These are phyloP conservation scores for Cryptocheilus praepositus DNA, from an alignment of 2,888 invertebrate species.

Conservation along the genomic window DNA sequence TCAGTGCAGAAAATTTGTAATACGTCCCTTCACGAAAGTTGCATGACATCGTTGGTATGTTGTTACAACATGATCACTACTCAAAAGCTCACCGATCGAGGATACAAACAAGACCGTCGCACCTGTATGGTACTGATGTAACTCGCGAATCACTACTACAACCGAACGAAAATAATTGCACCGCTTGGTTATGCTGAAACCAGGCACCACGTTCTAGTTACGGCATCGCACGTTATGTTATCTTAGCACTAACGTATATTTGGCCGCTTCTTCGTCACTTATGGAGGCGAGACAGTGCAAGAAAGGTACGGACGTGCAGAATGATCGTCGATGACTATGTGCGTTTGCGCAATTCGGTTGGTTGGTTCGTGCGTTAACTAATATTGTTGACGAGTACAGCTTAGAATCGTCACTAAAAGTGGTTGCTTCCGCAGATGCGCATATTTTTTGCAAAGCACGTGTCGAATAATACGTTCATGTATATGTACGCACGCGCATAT, in stretches of 20 bases:
- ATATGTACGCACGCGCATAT: no score
- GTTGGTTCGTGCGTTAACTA: neutral
- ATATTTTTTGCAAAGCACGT: slow-evolving; percentile 52
- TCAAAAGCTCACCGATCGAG: no score
- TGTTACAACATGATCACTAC: no score
- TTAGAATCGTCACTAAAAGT: slow-evolving; percentile 17
- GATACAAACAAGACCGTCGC: no score
- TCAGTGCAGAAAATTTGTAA: no score
- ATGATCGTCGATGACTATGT: slow-evolving; percentile 5
- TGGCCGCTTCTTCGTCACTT: neutral
- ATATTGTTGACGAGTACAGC: neutral
- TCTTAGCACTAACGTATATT: slow-evolving; percentile 1
- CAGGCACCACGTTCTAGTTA: neutral
- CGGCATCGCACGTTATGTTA: slow-evolving; percentile 7
- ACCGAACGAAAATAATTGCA: no score
- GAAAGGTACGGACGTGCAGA: slow-evolving; percentile 19
- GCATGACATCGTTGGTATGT: no score
- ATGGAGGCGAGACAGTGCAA: slow-evolving; percentile 2
- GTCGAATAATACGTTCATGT: slow-evolving; percentile 32
- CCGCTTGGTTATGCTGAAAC: neutral
- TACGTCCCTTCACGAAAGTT: no score
- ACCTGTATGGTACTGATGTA: no score
- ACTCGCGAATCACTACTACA: no score
- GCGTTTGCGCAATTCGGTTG: slow-evolving; percentile 1
- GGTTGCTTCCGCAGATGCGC: slow-evolving; percentile 51